phyloP scores from a whole-genome alignment of 2,888 invertebrate genomes.

The Asteroscopus sphinx region DNA sequence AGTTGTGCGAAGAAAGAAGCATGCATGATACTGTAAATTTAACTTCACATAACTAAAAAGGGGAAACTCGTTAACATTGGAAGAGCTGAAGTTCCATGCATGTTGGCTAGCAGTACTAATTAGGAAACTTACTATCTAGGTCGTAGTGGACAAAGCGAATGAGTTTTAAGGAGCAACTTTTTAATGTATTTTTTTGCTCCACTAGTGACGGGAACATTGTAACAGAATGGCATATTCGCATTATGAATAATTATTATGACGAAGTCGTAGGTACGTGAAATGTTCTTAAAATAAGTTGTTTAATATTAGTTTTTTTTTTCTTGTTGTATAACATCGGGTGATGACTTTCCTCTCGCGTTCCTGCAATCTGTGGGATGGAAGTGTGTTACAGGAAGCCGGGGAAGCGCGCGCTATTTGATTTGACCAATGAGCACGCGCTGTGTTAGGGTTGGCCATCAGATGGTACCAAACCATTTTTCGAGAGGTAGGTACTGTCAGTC shows the following conservation, averaged over 20 bases:
- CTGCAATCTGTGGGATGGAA: no score
- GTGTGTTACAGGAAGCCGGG: no score
- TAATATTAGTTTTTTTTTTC: no score
- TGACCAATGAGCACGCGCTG: no score
- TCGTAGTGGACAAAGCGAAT: constrained; percentile 66
- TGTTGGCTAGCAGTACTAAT: constrained; percentile 63
- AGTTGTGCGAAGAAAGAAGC: constrained; percentile 31
- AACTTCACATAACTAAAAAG: constrained; percentile 44
- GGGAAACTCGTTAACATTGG: constrained; percentile 54
- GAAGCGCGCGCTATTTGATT: no score
- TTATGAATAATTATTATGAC: constrained; percentile 31
- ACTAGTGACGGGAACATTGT: constrained; percentile 37
- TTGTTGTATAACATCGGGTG: no score
- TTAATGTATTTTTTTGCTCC: constrained; percentile 34
- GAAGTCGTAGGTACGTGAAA: not conserved
- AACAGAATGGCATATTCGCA: constrained; percentile 30
- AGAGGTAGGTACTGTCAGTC: no score
- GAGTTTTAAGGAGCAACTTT: constrained; percentile 58
- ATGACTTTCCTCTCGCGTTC: no score
- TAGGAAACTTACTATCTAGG: constrained; percentile 70
- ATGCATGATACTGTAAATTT: constrained; percentile 37
- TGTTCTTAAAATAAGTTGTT: not conserved
- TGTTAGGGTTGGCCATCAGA: no score
- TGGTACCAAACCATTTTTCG: no score
- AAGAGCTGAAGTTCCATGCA: constrained; percentile 48